These are phyloP conservation scores for Psophia crepitans DNA, from an alignment of 2,113 vertebrate genomes.

Conservation along the genomic window DNA sequence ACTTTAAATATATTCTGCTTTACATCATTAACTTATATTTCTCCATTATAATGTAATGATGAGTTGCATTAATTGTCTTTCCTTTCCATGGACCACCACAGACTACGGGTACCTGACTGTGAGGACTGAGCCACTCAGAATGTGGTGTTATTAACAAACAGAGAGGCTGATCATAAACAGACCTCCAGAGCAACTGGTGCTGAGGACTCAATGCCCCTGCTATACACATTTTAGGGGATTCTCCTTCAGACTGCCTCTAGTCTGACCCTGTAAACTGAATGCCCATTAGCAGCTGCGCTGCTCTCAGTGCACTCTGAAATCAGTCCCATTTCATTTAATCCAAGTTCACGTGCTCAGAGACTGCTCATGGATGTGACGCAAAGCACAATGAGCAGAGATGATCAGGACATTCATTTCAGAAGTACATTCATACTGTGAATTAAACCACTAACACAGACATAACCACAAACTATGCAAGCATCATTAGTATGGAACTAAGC, in stretches of 20 bases:
- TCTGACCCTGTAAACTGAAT: not conserved
- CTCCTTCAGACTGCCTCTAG: not conserved
- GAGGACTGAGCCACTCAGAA: not conserved
- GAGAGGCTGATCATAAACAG: not conserved
- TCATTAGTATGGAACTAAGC: not conserved
- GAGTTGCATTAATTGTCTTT: not conserved
- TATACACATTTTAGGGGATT: not conserved
- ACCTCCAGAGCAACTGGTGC: not conserved
- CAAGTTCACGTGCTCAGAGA: not conserved
- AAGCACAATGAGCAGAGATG: not conserved
- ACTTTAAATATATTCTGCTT: not conserved
- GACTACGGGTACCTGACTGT: not conserved
- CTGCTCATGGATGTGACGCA: not conserved
- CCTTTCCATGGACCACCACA: not conserved
- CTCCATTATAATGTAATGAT: not conserved
- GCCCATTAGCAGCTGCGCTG: not conserved
- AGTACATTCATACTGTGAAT: not conserved
- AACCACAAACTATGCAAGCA: not conserved
- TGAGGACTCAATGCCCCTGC: not conserved
- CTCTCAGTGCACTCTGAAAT: not conserved
- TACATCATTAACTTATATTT: not conserved
- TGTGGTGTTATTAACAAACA: not conserved
- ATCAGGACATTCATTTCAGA: not conserved
- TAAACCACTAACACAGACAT: not conserved
- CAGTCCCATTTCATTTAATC: not conserved